Percentiles rank a stretch among this genome's conserved stretches.
Evolutionary conservation across 2,113 vertebrate genomes (phyloP).

Genomic region (Aythya baeri): DNA sequence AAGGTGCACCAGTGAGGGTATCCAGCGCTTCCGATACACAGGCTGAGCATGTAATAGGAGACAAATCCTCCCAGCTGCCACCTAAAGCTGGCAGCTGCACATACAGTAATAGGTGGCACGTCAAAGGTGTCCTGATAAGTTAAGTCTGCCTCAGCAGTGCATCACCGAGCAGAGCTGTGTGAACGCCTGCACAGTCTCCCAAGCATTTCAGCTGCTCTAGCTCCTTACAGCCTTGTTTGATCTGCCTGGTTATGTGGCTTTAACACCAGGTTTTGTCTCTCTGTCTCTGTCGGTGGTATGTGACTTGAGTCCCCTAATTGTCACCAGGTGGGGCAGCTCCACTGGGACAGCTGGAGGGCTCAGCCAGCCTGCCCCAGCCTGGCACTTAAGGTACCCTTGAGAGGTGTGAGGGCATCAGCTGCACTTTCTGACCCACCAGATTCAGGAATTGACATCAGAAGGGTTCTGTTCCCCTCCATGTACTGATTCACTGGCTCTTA

Average conservation of each 20-base stretch:
- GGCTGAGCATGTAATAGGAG: not conserved
- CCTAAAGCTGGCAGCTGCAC: not conserved
- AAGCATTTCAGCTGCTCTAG: not conserved
- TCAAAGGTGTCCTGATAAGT: not conserved
- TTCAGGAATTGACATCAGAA: not conserved
- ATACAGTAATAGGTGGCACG: not conserved
- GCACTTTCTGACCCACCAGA: not conserved
- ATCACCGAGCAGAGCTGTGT: not conserved
- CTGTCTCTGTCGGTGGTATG: not conserved
- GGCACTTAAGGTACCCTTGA: not conserved
- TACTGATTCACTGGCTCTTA: not conserved
- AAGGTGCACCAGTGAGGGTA: rapidly evolving
- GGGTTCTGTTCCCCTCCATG: not conserved
- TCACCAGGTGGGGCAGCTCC: not conserved
- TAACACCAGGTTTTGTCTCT: not conserved
- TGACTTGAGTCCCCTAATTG: not conserved
- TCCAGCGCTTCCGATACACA: not conserved
- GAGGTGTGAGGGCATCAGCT: not conserved
- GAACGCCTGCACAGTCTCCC: not conserved
- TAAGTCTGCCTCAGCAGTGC: not conserved
- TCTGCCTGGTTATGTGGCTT: not conserved
- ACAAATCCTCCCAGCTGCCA: not conserved
- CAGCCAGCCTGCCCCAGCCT: not conserved
- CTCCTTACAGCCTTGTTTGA: no score
- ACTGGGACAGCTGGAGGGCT: not conserved